A percentile compares a stretch with the other conserved stretches of the same genome.
These are phyloP conservation scores for Microtus montanus DNA, from an alignment of 2,113 vertebrate genomes.

Conservation along the genomic window DNA sequence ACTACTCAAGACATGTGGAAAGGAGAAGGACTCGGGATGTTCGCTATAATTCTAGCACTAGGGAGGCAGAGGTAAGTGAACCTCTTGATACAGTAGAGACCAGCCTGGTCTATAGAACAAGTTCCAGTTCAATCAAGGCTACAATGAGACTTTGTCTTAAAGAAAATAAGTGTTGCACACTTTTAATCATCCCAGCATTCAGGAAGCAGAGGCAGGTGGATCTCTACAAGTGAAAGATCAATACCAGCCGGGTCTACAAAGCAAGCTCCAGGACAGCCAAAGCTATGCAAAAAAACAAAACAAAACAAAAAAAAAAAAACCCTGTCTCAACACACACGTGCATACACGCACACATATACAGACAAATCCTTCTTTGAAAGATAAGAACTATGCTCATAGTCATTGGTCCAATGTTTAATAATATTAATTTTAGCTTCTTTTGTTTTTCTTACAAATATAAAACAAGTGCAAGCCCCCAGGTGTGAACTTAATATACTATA, in stretches of 20 bases:
- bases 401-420: neutral
- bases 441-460: conserved; percentile 51
- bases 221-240: neutral
- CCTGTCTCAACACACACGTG: neutral
- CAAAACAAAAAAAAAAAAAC: neutral
- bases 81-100: neutral
- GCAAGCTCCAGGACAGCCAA: neutral
- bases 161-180: neutral
- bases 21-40: neutral
- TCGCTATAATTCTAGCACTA: neutral
- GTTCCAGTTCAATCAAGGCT: neutral
- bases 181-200: neutral
- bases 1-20: too few species aligned
- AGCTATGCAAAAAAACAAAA: neutral
- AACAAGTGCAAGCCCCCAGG: neutral
- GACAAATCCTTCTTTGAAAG: neutral
- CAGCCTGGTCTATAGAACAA: neutral
- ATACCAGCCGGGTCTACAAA: neutral
- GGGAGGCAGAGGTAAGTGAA: neutral
- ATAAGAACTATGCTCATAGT: conserved; percentile 28
- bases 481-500: neutral
- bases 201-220: neutral
- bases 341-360: neutral
- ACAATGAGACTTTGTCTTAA: neutral
- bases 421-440: conserved; percentile 42